These are phyloP conservation scores for Sula dactylatra DNA, from an alignment of 2,113 vertebrate species.

Conservation along the genomic window DNA sequence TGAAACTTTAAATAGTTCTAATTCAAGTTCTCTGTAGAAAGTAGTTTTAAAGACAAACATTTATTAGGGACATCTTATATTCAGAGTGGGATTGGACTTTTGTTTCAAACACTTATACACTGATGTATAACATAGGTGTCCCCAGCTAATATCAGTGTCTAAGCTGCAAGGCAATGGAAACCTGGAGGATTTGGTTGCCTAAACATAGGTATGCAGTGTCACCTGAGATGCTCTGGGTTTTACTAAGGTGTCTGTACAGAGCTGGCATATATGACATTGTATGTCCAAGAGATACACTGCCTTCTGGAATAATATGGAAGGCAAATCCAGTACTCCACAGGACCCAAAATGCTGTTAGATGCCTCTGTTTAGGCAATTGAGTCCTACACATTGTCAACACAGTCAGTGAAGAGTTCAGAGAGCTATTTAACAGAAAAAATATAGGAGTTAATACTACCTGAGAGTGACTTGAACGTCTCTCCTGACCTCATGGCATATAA, in stretches of 20 bases:
- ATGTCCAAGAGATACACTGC: neutral
- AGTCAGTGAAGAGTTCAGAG: neutral
- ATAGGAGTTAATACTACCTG: neutral
- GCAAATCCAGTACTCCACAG: neutral
- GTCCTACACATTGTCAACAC: neutral
- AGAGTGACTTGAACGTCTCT: neutral
- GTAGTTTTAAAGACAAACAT: neutral
- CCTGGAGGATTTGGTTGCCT: neutral
- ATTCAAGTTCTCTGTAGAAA: neutral
- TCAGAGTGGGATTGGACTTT: neutral
- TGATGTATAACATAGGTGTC: neutral
- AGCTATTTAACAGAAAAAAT: neutral
- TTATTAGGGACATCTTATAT: neutral
- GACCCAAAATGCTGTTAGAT: neutral
- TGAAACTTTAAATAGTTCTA: neutral
- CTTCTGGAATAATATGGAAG: neutral
- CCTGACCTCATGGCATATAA: neutral
- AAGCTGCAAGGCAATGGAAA: neutral
- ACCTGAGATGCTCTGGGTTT: neutral
- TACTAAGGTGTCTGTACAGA: neutral
- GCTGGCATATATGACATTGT: neutral
- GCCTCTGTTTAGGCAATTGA: neutral
- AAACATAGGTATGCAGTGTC: neutral
- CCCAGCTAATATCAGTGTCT: neutral
- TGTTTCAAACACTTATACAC: neutral